Conservation (phyloP, 2,113 vertebrate genomes). For the Chloebia gouldiae region DNA sequence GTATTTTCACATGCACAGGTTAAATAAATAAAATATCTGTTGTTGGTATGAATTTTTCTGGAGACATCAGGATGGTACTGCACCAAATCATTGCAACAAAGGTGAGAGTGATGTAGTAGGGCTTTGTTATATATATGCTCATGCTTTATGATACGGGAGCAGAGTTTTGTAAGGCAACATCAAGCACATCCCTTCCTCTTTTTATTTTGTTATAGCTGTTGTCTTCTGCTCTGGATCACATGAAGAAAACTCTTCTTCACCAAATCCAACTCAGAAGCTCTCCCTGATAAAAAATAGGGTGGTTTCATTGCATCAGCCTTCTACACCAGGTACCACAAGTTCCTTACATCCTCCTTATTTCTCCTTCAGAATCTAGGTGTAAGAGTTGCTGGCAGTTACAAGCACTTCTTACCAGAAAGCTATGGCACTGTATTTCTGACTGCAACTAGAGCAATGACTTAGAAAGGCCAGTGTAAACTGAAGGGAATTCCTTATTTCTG, state of each 20-base stretch:
- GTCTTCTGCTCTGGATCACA: neutral
- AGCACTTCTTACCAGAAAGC: neutral
- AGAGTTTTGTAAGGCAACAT: neutral
- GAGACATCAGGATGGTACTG: neutral
- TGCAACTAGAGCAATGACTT: neutral
- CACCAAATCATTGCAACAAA: neutral
- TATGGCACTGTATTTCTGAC: neutral
- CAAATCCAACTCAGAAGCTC: neutral
- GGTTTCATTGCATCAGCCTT: conserved; percentile 15
- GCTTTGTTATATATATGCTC: neutral
- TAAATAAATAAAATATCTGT: neutral
- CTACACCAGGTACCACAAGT: conserved; percentile 32
- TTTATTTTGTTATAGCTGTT: conserved; percentile 22
- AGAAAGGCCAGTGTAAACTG: neutral
- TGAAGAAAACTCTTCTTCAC: conserved; percentile 26
- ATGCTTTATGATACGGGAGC: neutral
- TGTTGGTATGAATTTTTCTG: neutral
- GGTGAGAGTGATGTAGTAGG: neutral
- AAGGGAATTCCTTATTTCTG: neutral
- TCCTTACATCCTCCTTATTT: neutral
- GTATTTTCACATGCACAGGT: neutral
- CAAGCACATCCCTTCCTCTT: neutral
- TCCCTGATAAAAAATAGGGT: neutral
- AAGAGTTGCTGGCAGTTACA: neutral
- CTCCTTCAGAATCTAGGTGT: neutral